Conservation (phyloP, 2,888 invertebrate species). For the Hypomecis punctinalis region DNA sequence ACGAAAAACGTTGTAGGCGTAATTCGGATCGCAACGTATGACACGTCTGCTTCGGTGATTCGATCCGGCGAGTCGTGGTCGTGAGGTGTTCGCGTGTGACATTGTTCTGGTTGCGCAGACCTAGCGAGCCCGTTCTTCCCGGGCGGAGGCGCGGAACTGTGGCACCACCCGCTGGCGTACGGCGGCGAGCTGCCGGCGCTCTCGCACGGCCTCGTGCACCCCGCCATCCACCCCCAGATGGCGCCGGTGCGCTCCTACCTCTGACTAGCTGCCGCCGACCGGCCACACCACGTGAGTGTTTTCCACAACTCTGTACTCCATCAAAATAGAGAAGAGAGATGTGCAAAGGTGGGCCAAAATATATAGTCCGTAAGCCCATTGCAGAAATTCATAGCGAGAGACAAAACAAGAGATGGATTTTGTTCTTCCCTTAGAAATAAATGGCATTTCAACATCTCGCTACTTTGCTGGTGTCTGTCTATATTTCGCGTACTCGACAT, state of each 20-base stretch:
- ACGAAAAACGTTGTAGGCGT: too few species aligned
- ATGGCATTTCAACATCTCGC: neutral
- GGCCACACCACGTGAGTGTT: conserved; percentile 87
- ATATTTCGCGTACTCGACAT: too few species aligned
- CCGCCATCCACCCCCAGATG: conserved; percentile 97
- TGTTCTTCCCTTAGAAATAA: too few species aligned
- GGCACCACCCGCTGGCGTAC: conserved; percentile 94
- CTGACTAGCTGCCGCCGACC: conserved; percentile 97
- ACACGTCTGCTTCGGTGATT: conserved; percentile 4
- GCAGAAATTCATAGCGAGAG: too few species aligned
- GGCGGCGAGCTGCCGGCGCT: conserved; percentile 94
- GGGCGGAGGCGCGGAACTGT: conserved; percentile 93
- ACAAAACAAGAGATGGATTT: too few species aligned
- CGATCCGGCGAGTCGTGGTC: conserved; percentile 10
- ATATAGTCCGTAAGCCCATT: too few species aligned
- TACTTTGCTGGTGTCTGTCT: too few species aligned
- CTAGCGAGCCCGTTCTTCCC: conserved; percentile 98
- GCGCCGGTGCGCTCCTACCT: conserved; percentile 98
- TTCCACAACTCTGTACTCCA: too few species aligned
- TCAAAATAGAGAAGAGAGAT: too few species aligned
- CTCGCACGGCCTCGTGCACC: conserved; percentile 97
- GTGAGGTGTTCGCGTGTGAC: conserved; percentile 31
- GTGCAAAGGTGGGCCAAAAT: too few species aligned
- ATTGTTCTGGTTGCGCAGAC: conserved; percentile 86
- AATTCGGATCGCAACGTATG: neutral